These are phyloP conservation scores for Pseudoips prasinana DNA, from an alignment of 2,888 invertebrate genomes.

Conservation along the genomic window DNA sequence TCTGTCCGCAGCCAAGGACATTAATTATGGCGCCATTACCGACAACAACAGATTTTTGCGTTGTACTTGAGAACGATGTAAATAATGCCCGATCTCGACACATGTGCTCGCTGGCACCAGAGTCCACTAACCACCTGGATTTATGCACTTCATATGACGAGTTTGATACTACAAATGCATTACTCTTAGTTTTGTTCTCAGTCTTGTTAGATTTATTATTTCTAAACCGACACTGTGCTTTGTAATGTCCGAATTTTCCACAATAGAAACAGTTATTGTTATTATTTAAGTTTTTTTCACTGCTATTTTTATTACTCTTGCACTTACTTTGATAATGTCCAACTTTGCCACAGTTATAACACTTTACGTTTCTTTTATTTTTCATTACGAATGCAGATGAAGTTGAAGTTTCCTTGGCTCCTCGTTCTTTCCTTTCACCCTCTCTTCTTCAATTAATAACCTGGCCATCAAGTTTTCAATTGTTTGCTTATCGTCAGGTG, in stretches of 20 bases:
- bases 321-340: slow-evolving; percentile 1
- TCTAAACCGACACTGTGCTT: slow-evolving; percentile 3
- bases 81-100: slow-evolving; percentile 21
- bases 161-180: not conserved
- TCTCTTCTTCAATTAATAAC: slow-evolving; percentile 28
- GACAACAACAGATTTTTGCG: slow-evolving; percentile 16
- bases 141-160: not conserved
- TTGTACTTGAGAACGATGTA: slow-evolving; percentile 6
- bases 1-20: slow-evolving; percentile 19
- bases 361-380: not conserved
- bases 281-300: not conserved
- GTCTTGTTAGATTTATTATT: not conserved
- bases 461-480: slow-evolving; percentile 26
- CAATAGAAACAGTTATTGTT: slow-evolving; percentile 2
- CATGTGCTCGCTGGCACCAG: slow-evolving; percentile 6
- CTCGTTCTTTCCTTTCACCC: slow-evolving; percentile 2
- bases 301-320: not conserved
- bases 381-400: not conserved
- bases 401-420: not conserved
- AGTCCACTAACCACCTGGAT: slow-evolving; percentile 3
- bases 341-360: not conserved
- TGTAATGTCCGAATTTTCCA: slow-evolving; percentile 1
- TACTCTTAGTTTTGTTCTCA: not conserved
- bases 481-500: slow-evolving; percentile 27
- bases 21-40: slow-evolving; percentile 19